Conservation (phyloP, 2,113 vertebrate genomes). For the Apaloderma vittatum region DNA sequence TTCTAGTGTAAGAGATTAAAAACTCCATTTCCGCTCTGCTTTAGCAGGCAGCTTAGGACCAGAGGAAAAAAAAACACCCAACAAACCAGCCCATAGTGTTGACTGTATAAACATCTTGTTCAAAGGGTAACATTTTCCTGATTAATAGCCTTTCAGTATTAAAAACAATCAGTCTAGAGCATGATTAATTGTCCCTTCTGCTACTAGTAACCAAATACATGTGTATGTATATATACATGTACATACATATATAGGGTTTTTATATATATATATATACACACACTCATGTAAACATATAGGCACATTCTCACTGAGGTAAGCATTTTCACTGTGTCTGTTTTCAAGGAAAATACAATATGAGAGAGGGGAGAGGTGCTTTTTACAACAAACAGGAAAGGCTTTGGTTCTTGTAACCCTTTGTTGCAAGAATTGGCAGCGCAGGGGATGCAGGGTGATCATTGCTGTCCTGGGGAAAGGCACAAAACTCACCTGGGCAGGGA, state of each 20-base stretch:
- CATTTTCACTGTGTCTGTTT: neutral
- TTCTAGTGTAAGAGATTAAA: neutral
- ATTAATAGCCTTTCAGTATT: constrained; percentile 50
- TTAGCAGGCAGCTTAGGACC: constrained; percentile 41
- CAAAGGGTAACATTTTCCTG: constrained; percentile 37
- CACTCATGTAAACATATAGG: neutral
- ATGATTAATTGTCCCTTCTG: constrained; percentile 30
- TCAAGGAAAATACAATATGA: neutral
- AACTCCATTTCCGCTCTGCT: neutral
- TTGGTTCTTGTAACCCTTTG: neutral
- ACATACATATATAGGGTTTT: neutral
- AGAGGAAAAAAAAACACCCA: neutral
- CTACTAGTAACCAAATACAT: neutral
- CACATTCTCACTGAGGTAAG: neutral
- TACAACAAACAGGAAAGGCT: neutral
- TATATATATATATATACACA: neutral
- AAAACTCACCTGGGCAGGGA: neutral
- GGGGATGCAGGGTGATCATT: fast-evolving
- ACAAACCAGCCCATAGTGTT: neutral
- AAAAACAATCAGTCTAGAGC: constrained; percentile 8
- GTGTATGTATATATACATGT: neutral
- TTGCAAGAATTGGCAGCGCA: neutral
- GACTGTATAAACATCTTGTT: constrained; percentile 47
- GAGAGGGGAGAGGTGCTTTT: neutral
- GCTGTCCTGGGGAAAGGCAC: neutral